Evolutionary conservation across 2,888 invertebrate genomes (phyloP).

Genomic region (Mythimna vitellina): DNA sequence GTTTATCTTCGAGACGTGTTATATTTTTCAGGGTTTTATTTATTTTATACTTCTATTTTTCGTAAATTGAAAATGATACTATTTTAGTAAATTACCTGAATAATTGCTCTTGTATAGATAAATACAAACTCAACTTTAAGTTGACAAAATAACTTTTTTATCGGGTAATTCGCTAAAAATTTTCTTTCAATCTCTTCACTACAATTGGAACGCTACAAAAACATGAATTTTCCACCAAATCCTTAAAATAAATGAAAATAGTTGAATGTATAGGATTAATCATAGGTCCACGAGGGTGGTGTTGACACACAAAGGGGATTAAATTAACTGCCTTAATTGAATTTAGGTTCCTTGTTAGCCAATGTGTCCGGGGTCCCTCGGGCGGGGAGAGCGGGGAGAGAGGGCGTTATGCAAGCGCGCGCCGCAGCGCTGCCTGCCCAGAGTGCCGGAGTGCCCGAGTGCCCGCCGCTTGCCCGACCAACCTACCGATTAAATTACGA

Average conservation of each 20-base stretch:
- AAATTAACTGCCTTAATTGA: constrained; percentile 91
- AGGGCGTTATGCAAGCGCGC: constrained; percentile 66
- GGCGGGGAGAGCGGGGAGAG: constrained; percentile 39
- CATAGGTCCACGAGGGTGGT: constrained; percentile 79
- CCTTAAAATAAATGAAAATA: constrained; percentile 58
- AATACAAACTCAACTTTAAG: background rate
- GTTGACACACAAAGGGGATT: constrained; percentile 87
- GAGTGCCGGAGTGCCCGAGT: constrained; percentile 19
- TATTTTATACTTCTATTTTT: too few relatives aligned
- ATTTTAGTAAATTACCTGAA: too few relatives aligned
- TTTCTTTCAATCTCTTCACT: background rate
- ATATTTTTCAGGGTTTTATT: too few relatives aligned
- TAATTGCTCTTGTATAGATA: background rate
- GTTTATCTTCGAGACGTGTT: too few relatives aligned
- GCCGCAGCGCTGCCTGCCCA: constrained; percentile 45
- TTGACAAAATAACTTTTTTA: background rate
- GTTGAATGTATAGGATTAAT: constrained; percentile 78
- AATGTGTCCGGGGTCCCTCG: constrained; percentile 79
- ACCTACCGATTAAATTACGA: constrained; percentile 66
- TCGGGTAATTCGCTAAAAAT: background rate
- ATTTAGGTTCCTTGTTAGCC: constrained; percentile 89
- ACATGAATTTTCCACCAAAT: constrained; percentile 12
- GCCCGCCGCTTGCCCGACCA: constrained; percentile 48
- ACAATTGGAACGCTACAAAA: constrained; percentile 1
- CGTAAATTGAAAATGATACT: too few relatives aligned